Evolutionary conservation across 2,888 invertebrate genomes (phyloP).

Genomic region (Boloria selene): DNA sequence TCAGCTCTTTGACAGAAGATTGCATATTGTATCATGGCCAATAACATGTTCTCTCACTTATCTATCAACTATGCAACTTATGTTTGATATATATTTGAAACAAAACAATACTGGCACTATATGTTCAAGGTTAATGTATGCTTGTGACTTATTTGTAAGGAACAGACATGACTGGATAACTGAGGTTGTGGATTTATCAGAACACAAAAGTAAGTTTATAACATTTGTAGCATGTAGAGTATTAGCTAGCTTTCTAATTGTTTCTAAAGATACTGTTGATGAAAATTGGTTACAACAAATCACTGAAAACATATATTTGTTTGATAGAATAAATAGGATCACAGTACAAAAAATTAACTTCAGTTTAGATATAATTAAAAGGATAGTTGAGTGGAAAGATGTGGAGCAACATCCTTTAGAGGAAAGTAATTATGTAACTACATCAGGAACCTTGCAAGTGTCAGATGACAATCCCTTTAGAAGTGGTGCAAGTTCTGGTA

Average conservation of each 20-base stretch:
- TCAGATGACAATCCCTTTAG: constrained; percentile 75
- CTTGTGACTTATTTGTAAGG: constrained; percentile 89
- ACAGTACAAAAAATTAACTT: constrained; percentile 90
- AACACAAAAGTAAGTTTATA: constrained; percentile 90
- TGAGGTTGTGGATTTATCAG: constrained; percentile 90
- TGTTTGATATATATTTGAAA: constrained; percentile 92
- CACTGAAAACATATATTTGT: constrained; percentile 86
- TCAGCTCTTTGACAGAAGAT: constrained; percentile 86
- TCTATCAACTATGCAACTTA: constrained; percentile 90
- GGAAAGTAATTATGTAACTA: constrained; percentile 81
- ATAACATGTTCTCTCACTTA: constrained; percentile 85
- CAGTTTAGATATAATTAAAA: constrained; percentile 91
- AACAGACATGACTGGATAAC: constrained; percentile 93
- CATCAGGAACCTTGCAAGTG: constrained; percentile 62
- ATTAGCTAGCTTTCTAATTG: constrained; percentile 91
- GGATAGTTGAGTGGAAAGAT: constrained; percentile 95
- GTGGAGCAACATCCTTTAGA: constrained; percentile 90
- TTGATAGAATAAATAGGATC: constrained; percentile 84
- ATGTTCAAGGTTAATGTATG: constrained; percentile 90
- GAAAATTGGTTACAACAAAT: constrained; percentile 90
- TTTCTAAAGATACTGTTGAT: constrained; percentile 91
- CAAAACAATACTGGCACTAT: constrained; percentile 92
- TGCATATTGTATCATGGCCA: constrained; percentile 77
- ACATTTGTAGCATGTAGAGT: constrained; percentile 91
- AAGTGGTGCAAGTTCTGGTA: constrained; percentile 63